Percentiles rank a stretch among this genome's conserved stretches.
Conservation (phyloP, 2,888 invertebrate species). For the Chrysotoxum bicinctum region DNA sequence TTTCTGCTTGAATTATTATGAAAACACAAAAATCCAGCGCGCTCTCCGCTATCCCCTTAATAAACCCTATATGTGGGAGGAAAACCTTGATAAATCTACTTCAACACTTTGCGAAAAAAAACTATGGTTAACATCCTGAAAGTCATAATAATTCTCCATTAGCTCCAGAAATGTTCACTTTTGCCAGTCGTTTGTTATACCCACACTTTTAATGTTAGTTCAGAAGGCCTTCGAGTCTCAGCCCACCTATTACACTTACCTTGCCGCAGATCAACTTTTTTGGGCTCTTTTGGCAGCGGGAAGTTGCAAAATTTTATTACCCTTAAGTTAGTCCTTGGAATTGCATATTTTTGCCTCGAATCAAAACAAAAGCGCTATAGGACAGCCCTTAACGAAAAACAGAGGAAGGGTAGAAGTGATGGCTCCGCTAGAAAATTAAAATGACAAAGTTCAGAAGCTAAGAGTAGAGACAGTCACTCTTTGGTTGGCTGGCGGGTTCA, state of each 20-base stretch:
- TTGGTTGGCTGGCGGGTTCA: slow-evolving; percentile 51
- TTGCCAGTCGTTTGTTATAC: slow-evolving; percentile 53
- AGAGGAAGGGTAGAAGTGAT: slow-evolving; percentile 11
- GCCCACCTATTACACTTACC: slow-evolving; percentile 43
- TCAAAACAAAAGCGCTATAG: slow-evolving; percentile 62
- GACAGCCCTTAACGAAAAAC: background rate
- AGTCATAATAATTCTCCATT: slow-evolving; percentile 63
- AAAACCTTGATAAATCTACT: slow-evolving; percentile 69
- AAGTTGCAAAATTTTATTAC: slow-evolving; percentile 66
- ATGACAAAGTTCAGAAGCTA: slow-evolving; percentile 81
- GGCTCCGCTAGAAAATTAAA: slow-evolving; percentile 77
- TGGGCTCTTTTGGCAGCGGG: slow-evolving; percentile 47
- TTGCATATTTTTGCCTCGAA: slow-evolving; percentile 65
- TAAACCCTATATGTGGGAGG: background rate
- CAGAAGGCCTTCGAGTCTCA: background rate
- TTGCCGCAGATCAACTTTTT: slow-evolving; percentile 51
- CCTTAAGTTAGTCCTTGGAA: slow-evolving; percentile 69
- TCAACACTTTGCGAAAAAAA: slow-evolving; percentile 70
- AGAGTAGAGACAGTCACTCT: slow-evolving; percentile 80
- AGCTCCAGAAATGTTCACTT: slow-evolving; percentile 41
- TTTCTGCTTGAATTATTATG: slow-evolving; percentile 47
- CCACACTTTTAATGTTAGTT: slow-evolving; percentile 61
- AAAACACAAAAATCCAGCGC: slow-evolving; percentile 43
- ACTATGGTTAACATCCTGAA: slow-evolving; percentile 48
- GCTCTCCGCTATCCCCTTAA: background rate